Conservation (phyloP, 2,113 vertebrate species). For the Tenebrosternarchus preto region DNA sequence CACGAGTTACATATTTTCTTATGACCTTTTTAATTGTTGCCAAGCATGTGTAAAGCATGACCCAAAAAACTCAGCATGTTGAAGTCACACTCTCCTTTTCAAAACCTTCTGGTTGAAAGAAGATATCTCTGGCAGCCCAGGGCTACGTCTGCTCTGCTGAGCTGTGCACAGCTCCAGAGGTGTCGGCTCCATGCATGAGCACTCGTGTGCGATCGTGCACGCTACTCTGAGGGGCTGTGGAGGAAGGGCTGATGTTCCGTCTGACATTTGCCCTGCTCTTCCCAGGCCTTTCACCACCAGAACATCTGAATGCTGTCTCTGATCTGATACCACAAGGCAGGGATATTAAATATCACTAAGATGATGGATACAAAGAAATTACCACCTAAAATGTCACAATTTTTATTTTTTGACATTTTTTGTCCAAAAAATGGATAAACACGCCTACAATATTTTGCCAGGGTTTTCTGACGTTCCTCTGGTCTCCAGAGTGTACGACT, state of each 20-base stretch:
- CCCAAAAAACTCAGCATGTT: background rate
- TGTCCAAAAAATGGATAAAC: background rate
- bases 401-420: too few relatives aligned
- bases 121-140: background rate
- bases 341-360: background rate
- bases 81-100: background rate
- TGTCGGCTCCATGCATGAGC: background rate
- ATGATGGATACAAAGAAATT: background rate
- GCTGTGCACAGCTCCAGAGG: background rate
- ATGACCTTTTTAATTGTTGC: background rate
- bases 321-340: background rate
- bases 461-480: background rate
- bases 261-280: conserved; percentile 30
- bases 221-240: background rate
- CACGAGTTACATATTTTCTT: background rate
- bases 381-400: background rate
- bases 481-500: background rate
- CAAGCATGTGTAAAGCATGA: background rate
- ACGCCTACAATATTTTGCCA: background rate
- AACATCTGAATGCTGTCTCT: conserved; percentile 36
- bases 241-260: conserved; percentile 22
- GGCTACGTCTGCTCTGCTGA: background rate
- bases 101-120: background rate
- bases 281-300: conserved; percentile 18
- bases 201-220: conserved; percentile 2